These are phyloP conservation scores for Sander lucioperca DNA, from an alignment of 2,113 vertebrate genomes.

Conservation along the genomic window DNA sequence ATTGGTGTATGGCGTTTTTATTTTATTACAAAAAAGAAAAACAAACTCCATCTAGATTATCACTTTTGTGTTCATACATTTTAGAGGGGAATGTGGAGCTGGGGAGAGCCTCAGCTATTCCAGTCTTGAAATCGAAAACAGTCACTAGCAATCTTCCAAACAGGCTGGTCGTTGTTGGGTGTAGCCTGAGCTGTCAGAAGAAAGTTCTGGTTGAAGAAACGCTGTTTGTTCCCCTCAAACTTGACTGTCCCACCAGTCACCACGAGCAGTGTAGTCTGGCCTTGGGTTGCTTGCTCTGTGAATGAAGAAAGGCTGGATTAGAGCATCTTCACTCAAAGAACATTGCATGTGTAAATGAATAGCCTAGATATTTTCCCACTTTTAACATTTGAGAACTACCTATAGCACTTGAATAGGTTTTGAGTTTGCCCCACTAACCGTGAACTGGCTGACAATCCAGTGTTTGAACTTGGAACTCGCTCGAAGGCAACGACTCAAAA, in stretches of 20 bases:
- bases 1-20: not conserved
- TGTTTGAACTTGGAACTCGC: conserved; percentile 93
- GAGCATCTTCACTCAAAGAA: not conserved
- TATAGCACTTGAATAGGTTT: no score
- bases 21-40: conserved; percentile 50
- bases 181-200: conserved; percentile 92
- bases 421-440: conserved; percentile 80
- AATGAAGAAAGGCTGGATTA: conserved; percentile 32
- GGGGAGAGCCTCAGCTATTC: conserved; percentile 83
- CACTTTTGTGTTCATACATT: not conserved
- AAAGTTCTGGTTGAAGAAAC: conserved; percentile 98
- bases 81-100: not conserved
- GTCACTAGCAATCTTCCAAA: conserved; percentile 98
- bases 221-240: conserved; percentile 96
- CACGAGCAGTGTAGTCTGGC: conserved; percentile 94
- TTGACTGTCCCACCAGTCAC: conserved; percentile 93
- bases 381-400: not conserved
- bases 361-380: not conserved
- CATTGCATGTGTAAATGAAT: not conserved
- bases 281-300: conserved; percentile 94
- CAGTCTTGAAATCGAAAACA: conserved; percentile 98
- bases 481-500: conserved; percentile 96
- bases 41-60: not conserved
- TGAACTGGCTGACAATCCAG: conserved; percentile 97
- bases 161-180: conserved; percentile 89